Evolutionary conservation across 2,797 vertebrate species (phyloP).

Genomic region (Emys orbicularis): DNA sequence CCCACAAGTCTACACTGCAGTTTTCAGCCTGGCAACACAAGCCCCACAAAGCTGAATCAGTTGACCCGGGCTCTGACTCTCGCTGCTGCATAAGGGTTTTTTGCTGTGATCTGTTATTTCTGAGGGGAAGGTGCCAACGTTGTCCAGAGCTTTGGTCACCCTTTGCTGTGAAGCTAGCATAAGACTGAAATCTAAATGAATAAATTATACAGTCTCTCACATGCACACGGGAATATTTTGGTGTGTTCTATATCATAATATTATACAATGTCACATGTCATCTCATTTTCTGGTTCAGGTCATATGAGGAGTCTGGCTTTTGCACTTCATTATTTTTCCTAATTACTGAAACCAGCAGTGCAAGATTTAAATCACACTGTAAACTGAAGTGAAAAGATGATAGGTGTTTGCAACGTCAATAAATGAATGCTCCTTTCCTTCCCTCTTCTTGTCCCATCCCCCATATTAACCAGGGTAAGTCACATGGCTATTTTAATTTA

Average conservation of each 20-base stretch:
- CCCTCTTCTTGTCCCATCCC: background rate
- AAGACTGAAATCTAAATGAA: background rate
- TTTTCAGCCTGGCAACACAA: background rate
- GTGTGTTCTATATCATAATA: no score
- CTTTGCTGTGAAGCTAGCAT: background rate
- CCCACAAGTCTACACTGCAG: background rate
- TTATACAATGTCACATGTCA: rapidly evolving
- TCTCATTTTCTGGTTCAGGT: background rate
- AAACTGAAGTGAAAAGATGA: background rate
- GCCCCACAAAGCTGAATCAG: background rate
- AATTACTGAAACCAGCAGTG: background rate
- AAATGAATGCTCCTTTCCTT: background rate
- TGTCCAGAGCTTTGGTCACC: background rate
- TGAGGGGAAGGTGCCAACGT: background rate
- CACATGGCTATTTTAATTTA: background rate
- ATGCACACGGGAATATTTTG: background rate
- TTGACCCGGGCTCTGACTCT: background rate
- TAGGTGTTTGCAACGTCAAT: background rate
- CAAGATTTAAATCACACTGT: constrained; percentile 39
- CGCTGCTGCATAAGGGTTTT: background rate
- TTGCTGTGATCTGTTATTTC: background rate
- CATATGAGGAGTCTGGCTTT: background rate
- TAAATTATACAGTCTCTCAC: background rate
- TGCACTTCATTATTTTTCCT: background rate
- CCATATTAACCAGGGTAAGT: background rate